A percentile compares a stretch with the other conserved stretches of the same genome.
phyloP scores from a whole-genome alignment of 1,140 invertebrate genomes.

The Sweltsa coloradensis region DNA sequence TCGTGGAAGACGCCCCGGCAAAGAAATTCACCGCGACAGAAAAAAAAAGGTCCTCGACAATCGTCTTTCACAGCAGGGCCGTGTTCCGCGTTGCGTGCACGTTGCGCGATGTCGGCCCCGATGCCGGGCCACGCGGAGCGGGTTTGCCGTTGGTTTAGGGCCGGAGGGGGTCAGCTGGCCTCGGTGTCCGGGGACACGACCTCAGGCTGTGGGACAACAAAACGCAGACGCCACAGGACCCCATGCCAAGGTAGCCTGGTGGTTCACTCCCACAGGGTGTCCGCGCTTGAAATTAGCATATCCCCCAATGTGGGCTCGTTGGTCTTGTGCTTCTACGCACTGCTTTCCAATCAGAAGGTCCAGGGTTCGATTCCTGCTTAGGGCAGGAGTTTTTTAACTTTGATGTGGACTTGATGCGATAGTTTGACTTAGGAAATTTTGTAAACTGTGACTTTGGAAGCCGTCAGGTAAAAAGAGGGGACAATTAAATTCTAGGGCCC shows the following conservation, averaged over 20 bases:
- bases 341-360: too few species aligned
- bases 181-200: slow-evolving; percentile 96
- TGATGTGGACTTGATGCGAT: too few species aligned
- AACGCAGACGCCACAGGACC: slow-evolving; percentile 85
- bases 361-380: too few species aligned
- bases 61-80: slow-evolving; percentile 92
- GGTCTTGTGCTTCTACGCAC: too few species aligned
- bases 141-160: slow-evolving; percentile 87
- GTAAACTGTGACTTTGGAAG: too few species aligned
- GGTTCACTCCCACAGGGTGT: too few species aligned
- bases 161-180: slow-evolving; percentile 81
- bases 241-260: slow-evolving; percentile 61
- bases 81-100: slow-evolving; percentile 77
- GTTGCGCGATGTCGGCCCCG: slow-evolving; percentile 66
- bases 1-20: slow-evolving; percentile 56
- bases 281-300: too few species aligned
- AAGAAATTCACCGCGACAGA: slow-evolving; percentile 55
- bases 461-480: too few species aligned
- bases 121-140: slow-evolving; percentile 92
- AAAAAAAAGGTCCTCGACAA: slow-evolving; percentile 80
- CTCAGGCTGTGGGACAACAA: slow-evolving; percentile 93
- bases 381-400: too few species aligned
- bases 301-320: too few species aligned
- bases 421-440: too few species aligned
- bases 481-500: too few species aligned